A percentile compares a stretch with the other conserved stretches of the same genome.
Evolutionary conservation across 37 sponge, comb jelly and placozoan species (phyloP).

Genomic region (Diacarnus erythraeanus): DNA sequence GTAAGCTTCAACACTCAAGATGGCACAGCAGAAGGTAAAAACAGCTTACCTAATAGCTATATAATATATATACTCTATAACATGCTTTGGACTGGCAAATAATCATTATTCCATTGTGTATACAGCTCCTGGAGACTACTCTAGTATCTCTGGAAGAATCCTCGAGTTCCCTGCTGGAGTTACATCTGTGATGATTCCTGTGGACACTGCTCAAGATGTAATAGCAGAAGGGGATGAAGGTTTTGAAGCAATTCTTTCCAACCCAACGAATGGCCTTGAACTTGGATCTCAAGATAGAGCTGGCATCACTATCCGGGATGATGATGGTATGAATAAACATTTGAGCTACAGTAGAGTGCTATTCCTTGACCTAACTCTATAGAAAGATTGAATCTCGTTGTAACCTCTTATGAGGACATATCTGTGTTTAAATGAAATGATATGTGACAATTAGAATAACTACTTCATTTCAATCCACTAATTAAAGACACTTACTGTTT

Average conservation of each 20-base stretch:
- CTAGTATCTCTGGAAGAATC: neutral
- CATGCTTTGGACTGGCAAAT: too few species aligned
- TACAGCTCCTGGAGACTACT: slow-evolving; percentile 1
- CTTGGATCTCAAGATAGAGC: neutral
- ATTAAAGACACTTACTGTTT: neutral
- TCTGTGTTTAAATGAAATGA: too few species aligned
- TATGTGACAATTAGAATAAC: neutral
- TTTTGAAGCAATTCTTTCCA: slow-evolving; percentile 28
- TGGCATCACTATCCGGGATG: slow-evolving; percentile 23
- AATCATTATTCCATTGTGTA: neutral
- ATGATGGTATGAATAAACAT: slow-evolving; percentile 30
- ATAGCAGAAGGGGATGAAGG: slow-evolving; percentile 24
- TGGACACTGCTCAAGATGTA: slow-evolving; percentile 34
- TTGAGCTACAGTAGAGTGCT: too few species aligned
- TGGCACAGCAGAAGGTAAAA: slow-evolving; percentile 52
- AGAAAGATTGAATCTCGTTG: too few species aligned
- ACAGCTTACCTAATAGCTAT: too few species aligned
- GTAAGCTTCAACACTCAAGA: slow-evolving; percentile 26
- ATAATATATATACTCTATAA: too few species aligned
- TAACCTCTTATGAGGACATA: neutral
- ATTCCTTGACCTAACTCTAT: too few species aligned
- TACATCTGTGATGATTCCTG: neutral
- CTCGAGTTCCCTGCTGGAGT: slow-evolving; percentile 21
- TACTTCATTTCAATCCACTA: neutral
- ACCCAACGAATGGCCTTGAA: neutral